phyloP scores from a whole-genome alignment of 2,888 invertebrate genomes.

The Diploptera punctata region DNA sequence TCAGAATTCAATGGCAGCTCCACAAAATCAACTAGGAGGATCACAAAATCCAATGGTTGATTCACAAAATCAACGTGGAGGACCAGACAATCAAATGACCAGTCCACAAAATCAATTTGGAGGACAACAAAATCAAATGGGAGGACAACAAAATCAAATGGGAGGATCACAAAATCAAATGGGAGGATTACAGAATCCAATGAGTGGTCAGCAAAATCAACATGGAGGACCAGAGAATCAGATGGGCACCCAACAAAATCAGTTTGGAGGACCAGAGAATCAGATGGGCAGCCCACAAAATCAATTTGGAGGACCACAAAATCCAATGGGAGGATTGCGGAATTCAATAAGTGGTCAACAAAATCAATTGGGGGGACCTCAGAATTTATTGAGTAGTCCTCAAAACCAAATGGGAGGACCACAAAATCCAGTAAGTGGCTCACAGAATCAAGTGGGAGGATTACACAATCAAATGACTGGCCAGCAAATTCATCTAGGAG shows the following conservation, averaged over 20 bases:
- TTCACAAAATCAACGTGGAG: background rate
- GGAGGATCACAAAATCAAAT: conserved; percentile 5
- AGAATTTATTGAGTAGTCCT: background rate
- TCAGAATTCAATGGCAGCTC: conserved; percentile 11
- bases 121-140: background rate
- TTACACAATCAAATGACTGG: background rate
- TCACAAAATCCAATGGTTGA: too few relatives aligned
- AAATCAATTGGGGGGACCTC: background rate
- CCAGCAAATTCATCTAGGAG: background rate
- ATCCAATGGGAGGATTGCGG: conserved; percentile 6
- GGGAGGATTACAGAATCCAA: conserved; percentile 12
- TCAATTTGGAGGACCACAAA: background rate
- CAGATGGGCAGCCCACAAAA: background rate
- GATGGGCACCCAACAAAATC: too few relatives aligned
- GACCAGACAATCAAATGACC: background rate
- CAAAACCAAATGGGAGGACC: conserved; percentile 2
- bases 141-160: background rate
- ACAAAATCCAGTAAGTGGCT: conserved; percentile 10
- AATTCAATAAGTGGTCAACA: background rate
- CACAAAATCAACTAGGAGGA: conserved; percentile 11
- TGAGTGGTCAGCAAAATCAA: background rate
- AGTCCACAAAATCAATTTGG: background rate
- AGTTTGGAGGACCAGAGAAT: too few relatives aligned
- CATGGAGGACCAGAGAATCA: background rate
- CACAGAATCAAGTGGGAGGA: conserved; percentile 7